Evolutionary conservation across 2,888 invertebrate species (phyloP).

Genomic region (Spodoptera exigua): DNA sequence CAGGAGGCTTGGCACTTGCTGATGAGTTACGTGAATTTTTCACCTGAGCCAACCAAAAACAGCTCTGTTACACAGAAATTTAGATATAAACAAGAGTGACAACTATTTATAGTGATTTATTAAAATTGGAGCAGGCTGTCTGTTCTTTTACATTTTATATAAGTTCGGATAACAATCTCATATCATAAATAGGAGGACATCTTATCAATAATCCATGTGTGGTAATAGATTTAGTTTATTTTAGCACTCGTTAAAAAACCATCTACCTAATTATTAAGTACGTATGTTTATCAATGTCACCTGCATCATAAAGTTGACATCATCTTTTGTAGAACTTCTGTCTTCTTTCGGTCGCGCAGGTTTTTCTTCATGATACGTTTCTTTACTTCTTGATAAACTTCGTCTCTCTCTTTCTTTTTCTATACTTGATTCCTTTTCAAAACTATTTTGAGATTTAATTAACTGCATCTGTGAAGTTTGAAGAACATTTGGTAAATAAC

Average conservation of each 20-base stretch:
- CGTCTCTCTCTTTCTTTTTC: constrained; percentile 79
- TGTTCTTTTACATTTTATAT: no score
- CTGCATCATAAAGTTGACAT: constrained; percentile 87
- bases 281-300: constrained; percentile 61
- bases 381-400: constrained; percentile 84
- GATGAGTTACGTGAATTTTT: constrained; percentile 79
- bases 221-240: no score
- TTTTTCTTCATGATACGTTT: constrained; percentile 76
- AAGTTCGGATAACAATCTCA: no score
- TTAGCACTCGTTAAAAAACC: no score
- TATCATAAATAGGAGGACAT: no score
- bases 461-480: constrained; percentile 85
- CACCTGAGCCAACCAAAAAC: constrained; percentile 66
- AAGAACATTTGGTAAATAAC: constrained; percentile 17
- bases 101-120: no score
- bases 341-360: constrained; percentile 74
- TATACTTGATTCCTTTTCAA: constrained; percentile 86
- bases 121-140: no score
- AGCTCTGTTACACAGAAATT: no score
- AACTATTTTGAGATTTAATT: constrained; percentile 87
- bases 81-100: no score
- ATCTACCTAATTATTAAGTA: no score
- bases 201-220: no score
- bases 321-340: constrained; percentile 77
- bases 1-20: constrained; percentile 77